Percentiles rank a stretch among this genome's conserved stretches.
phyloP scores from a whole-genome alignment of 2,113 vertebrate species.

The Silurus glanis region DNA sequence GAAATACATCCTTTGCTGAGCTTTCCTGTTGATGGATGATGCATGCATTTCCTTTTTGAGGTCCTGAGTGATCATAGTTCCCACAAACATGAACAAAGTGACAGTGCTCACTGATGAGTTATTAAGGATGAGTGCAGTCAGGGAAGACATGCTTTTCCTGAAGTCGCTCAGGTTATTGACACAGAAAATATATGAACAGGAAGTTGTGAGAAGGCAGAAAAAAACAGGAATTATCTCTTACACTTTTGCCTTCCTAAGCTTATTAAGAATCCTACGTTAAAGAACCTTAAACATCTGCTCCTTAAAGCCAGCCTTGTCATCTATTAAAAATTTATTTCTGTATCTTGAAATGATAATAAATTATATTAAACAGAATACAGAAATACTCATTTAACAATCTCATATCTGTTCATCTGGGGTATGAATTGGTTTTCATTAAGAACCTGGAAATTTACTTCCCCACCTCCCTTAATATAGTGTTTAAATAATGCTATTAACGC shows the following conservation, averaged over 20 bases:
- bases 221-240: slow-evolving; percentile 13
- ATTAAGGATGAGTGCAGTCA: too few relatives aligned
- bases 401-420: slow-evolving; percentile 3
- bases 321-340: background rate
- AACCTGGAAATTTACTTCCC: background rate
- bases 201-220: background rate
- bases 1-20: too few relatives aligned
- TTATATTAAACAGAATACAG: background rate
- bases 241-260: background rate
- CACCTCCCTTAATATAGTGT: background rate
- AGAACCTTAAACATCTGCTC: background rate
- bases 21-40: too few relatives aligned
- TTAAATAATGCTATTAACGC: slow-evolving; percentile 54
- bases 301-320: background rate
- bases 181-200: background rate
- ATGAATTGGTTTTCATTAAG: background rate
- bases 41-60: too few relatives aligned
- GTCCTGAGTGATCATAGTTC: too few relatives aligned
- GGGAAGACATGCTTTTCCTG: background rate
- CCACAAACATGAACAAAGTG: too few relatives aligned
- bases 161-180: background rate
- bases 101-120: too few relatives aligned
- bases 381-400: slow-evolving; percentile 3
- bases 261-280: background rate
- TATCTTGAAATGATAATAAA: slow-evolving; percentile 5